Evolutionary conservation across 2,113 vertebrate species (phyloP), one percentile per base, ranked within the genome.

Genomic region (Nannospalax galili): DNA sequence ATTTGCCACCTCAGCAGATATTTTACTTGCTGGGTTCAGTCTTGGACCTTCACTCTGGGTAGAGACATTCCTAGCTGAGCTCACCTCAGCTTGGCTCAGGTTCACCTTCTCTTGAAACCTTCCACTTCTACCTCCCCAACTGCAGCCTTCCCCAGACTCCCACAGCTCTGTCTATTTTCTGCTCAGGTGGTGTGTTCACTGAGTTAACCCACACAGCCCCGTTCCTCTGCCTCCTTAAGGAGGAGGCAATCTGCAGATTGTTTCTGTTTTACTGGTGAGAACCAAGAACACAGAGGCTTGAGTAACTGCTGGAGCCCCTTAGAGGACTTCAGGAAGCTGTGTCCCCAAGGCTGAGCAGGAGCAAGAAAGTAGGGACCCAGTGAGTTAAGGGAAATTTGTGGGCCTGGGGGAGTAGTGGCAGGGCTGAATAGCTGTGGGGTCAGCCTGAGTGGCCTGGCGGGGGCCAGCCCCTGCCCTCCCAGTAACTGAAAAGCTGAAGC

Each of bases 341-440:
- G 32, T 73, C 22, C 60, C 1, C 0, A 32, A 72, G 37, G 24
- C 45, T 73, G 60, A 58, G 17, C 62, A 56, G 58, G 73, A 87
- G 11, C 52, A n/a, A 81, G 60, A 58, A 37, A 35, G 1, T 20
- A 52, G 20, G 17, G 28, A 45, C 3, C 28, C 9, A 24, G 12
- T 58, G 42, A 62, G 12, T 16, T 42, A 14, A 78, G 69, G 75
- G 64, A 28, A 37, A 16, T 16, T 3, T 15, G 0, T 26, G 52
- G 32, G 9, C 42, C 75, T 87, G 91, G 91, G 45, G 0, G 15
- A 45, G 58, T 26, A 12, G 40, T 56, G 52, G 14, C 1, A 7
- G 17, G 28, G 14, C 22, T 20, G 0, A 40, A 52, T 52, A 65
- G 4, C 58, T 4, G 0, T 28, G 2, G 40, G 28, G 22, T 78